phyloP scores from a whole-genome alignment of 2,113 vertebrate species.

The Pseudopipra pipra region DNA sequence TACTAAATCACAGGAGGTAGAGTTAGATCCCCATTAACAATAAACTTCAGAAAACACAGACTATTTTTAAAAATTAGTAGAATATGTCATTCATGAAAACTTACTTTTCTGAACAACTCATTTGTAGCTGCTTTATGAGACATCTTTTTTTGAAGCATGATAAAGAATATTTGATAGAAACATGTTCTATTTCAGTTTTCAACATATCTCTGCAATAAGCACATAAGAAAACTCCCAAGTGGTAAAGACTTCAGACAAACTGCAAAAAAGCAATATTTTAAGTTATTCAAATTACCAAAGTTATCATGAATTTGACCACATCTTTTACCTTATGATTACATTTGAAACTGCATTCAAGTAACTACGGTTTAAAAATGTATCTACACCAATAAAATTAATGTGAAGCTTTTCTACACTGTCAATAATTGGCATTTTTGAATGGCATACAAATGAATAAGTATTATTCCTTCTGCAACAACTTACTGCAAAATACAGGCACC shows the following conservation, averaged over 20 bases:
- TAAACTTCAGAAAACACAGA: conserved; percentile 19
- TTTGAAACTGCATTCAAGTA: conserved; percentile 16
- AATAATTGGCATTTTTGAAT: conserved; percentile 35
- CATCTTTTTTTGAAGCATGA: not conserved
- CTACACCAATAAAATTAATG: not conserved
- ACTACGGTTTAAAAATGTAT: not conserved
- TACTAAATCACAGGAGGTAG: conserved; percentile 61
- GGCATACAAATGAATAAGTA: conserved; percentile 28
- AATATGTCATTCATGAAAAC: not conserved
- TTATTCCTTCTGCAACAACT: conserved; percentile 16
- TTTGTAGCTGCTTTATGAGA: not conserved
- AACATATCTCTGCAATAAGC: not conserved
- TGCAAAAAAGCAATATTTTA: conserved; percentile 25
- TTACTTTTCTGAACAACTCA: not conserved
- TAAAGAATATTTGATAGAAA: not conserved
- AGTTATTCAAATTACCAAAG: conserved; percentile 10
- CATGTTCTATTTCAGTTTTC: not conserved
- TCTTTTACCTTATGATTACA: conserved; percentile 31
- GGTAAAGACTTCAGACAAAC: conserved; percentile 28
- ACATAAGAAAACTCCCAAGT: not conserved
- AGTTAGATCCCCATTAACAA: conserved; percentile 29
- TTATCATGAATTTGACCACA: not conserved
- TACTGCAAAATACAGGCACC: conserved; percentile 55
- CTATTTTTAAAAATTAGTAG: not conserved
- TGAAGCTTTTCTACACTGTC: conserved; percentile 6